These are phyloP conservation scores for Lepisosteus oculatus DNA, from an alignment of 2,113 vertebrate species.

Conservation along the genomic window DNA sequence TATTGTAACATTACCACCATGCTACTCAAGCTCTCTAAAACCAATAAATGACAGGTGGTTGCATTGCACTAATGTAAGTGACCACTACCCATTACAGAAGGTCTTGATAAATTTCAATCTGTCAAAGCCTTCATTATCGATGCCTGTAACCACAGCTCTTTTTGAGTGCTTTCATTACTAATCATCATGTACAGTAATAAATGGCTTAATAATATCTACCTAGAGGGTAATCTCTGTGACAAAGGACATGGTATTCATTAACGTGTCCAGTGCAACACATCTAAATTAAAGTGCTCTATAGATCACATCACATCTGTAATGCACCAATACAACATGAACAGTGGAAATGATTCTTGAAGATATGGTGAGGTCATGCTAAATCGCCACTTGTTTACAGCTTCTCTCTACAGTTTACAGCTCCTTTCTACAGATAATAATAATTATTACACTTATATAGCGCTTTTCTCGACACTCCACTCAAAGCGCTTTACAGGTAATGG, in stretches of 20 bases:
- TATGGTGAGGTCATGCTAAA: too few species aligned
- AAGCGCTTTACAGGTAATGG: too few species aligned
- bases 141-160: background rate
- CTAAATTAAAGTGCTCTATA: background rate
- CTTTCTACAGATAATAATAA: too few species aligned
- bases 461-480: too few species aligned
- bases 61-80: background rate
- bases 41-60: background rate
- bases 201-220: background rate
- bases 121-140: background rate
- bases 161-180: background rate
- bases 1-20: background rate
- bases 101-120: background rate
- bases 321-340: background rate
- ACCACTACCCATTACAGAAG: background rate
- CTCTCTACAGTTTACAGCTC: too few species aligned
- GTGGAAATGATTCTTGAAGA: background rate
- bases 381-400: too few species aligned
- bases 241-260: slow-evolving; percentile 2
- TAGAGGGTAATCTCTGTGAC: background rate
- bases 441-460: too few species aligned
- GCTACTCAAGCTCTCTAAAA: background rate
- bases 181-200: background rate
- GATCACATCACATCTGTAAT: background rate
- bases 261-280: background rate